Evolutionary conservation across 2,113 vertebrate species (phyloP).

Genomic region (Bufo bufo): DNA sequence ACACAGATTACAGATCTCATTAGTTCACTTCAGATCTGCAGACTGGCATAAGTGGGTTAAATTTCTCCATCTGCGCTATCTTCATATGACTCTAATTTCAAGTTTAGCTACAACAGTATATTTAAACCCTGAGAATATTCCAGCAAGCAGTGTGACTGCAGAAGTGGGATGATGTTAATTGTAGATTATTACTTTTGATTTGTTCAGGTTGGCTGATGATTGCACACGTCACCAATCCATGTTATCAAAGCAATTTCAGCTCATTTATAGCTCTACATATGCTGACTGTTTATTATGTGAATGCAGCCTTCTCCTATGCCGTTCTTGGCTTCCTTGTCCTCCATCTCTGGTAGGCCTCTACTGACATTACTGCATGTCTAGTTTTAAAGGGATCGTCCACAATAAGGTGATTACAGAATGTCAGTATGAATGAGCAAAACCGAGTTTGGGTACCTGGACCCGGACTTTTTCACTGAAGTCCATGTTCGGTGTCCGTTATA

Average conservation of each 20-base stretch:
- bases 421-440: too few species aligned
- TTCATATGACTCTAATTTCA: conserved; percentile 6
- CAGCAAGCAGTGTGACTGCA: background rate
- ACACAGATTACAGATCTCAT: background rate
- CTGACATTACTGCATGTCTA: background rate
- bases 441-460: too few species aligned
- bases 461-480: too few species aligned
- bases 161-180: conserved; percentile 23
- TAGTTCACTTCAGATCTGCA: background rate
- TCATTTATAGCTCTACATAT: conserved; percentile 6
- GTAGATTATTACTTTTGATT: conserved; percentile 40
- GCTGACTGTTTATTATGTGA: background rate
- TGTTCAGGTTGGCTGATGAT: conserved; percentile 16
- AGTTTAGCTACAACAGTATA: background rate
- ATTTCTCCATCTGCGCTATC: background rate
- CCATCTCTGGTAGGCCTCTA: background rate
- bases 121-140: conserved; percentile 7
- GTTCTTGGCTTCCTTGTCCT: background rate
- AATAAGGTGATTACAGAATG: too few species aligned
- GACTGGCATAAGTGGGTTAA: background rate
- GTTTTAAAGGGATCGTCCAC: background rate
- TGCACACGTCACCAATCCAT: conserved; percentile 15
- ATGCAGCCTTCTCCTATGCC: background rate
- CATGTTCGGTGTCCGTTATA: too few species aligned
- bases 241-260: conserved; percentile 34